Conservation (phyloP, 2,888 invertebrate genomes). For the Autographa pulchrina region DNA sequence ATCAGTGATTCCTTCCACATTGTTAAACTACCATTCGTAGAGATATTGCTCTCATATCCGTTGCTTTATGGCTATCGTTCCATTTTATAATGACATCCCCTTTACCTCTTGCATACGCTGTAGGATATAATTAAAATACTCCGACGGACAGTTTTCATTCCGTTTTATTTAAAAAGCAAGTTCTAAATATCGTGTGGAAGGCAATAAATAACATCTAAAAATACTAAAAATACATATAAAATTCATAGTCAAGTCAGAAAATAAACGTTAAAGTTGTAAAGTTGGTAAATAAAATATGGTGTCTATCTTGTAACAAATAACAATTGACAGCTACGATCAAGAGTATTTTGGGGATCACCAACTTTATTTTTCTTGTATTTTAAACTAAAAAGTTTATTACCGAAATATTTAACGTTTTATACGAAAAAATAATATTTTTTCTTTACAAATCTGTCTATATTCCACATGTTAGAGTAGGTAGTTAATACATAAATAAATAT, state of each 20-base stretch:
- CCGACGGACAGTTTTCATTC: not conserved
- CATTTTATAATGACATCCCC: constrained; percentile 29
- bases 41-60: constrained; percentile 41
- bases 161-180: not conserved
- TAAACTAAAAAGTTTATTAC: not conserved
- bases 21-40: constrained; percentile 15
- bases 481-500: no score
- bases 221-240: no score
- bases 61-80: constrained; percentile 24
- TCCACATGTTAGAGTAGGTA: no score
- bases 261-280: no score
- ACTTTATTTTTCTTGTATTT: not conserved
- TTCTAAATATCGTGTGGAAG: not conserved
- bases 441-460: not conserved
- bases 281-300: not conserved
- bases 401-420: no score
- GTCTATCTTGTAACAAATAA: not conserved
- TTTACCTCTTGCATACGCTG: constrained; percentile 13
- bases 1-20: constrained; percentile 10
- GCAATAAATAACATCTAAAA: no score
- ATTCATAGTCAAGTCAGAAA: no score
- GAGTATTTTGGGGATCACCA: not conserved
- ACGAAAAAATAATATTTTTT: not conserved
- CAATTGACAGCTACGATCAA: not conserved
- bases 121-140: not conserved